A percentile compares a stretch with the other conserved stretches of the same genome.
These are phyloP conservation scores for Labrus mixtus DNA, from an alignment of 2,113 vertebrate genomes.

Conservation along the genomic window DNA sequence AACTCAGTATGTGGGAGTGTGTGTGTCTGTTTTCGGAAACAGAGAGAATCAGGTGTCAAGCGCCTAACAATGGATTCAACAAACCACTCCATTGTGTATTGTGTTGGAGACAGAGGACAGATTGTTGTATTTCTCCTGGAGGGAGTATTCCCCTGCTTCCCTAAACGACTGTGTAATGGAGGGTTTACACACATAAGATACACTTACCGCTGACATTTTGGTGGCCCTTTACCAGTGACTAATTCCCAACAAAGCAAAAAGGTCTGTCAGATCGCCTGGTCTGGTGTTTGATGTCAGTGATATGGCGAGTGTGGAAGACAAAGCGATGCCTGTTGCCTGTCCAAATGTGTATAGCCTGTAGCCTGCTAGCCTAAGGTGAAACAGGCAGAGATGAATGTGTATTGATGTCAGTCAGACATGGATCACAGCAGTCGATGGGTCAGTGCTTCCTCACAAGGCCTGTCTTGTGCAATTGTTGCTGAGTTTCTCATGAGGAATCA, in stretches of 20 bases:
- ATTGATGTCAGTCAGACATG: constrained; percentile 78
- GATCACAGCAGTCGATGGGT: constrained; percentile 77
- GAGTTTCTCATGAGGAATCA: constrained; percentile 48
- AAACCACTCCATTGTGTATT: constrained; percentile 8
- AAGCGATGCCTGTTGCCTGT: constrained; percentile 64
- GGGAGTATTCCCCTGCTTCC: neutral
- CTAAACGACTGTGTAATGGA: constrained; percentile 38
- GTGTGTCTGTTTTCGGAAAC: neutral
- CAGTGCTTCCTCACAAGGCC: constrained; percentile 65
- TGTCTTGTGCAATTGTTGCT: constrained; percentile 56
- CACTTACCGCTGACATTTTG: constrained; percentile 52
- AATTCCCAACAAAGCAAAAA: constrained; percentile 58
- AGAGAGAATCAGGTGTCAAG: constrained; percentile 22
- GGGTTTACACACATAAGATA: constrained; percentile 22
- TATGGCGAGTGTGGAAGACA: constrained; percentile 44
- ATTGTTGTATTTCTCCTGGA: neutral
- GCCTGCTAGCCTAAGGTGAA: constrained; percentile 68
- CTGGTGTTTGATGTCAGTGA: constrained; percentile 77
- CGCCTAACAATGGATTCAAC: constrained; percentile 9
- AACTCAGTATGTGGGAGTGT: neutral
- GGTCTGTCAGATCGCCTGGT: constrained; percentile 48
- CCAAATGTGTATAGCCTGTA: constrained; percentile 45
- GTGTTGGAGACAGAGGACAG: constrained; percentile 15
- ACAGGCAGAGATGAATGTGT: constrained; percentile 72
- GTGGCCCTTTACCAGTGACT: constrained; percentile 57